Conservation (phyloP, 2,797 vertebrate genomes). For the Tauraco hartlaubi region DNA sequence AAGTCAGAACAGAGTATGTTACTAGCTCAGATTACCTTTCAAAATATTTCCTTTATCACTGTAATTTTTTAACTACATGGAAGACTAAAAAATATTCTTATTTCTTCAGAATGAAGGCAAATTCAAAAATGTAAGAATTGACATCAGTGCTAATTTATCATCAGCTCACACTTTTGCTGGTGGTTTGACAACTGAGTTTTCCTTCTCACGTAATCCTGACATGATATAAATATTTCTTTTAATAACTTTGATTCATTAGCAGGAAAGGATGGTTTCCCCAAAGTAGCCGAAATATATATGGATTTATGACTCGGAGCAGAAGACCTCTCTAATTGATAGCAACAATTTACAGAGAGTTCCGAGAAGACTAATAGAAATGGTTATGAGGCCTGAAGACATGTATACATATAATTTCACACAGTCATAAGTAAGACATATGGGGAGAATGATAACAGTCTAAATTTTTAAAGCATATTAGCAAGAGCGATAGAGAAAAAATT, state of each 20-base stretch:
- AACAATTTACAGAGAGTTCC: slow-evolving; percentile 70
- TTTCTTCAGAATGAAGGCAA: not conserved
- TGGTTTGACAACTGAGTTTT: slow-evolving; percentile 1
- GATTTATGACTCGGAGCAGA: slow-evolving; percentile 60
- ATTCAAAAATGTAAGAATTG: not conserved
- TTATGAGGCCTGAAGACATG: slow-evolving; percentile 65
- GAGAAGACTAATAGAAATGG: slow-evolving; percentile 72
- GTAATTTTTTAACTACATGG: not conserved
- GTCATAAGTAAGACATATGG: slow-evolving; percentile 68
- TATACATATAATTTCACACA: slow-evolving; percentile 69
- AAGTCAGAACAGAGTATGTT: not conserved
- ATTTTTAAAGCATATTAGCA: slow-evolving; percentile 71
- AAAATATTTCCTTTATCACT: not conserved
- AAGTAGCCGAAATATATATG: slow-evolving; percentile 27
- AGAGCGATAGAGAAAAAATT: slow-evolving; percentile 43
- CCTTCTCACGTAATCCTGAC: not conserved
- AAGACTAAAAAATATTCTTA: not conserved
- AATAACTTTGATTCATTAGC: slow-evolving; percentile 57
- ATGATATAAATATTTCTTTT: slow-evolving; percentile 50
- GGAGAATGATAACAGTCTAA: slow-evolving; percentile 69
- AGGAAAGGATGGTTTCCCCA: slow-evolving; percentile 46
- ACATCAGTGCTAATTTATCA: not conserved
- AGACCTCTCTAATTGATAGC: slow-evolving; percentile 64
- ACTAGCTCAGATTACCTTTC: not conserved
- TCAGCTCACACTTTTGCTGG: not conserved